Conservation (phyloP, 2,797 vertebrate species). For the Rhinophrynus dorsalis region DNA sequence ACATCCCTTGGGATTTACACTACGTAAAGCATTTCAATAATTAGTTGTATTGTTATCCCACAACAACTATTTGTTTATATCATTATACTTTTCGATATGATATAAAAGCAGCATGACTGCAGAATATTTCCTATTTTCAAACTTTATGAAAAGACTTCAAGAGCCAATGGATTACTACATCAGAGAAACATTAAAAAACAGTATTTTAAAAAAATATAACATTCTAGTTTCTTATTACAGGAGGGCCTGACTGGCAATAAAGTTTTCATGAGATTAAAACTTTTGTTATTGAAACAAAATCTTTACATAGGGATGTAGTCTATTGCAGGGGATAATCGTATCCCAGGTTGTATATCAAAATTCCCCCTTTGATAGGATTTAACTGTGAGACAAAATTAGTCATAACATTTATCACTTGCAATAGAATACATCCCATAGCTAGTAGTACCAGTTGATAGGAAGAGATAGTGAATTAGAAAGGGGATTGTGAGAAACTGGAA, state of each 20-base stretch:
- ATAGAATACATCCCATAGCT: no score
- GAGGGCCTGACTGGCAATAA: not conserved
- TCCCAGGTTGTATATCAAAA: no score
- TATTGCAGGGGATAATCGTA: no score
- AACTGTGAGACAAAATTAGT: no score
- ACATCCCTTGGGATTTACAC: conserved; percentile 13
- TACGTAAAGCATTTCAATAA: conserved; percentile 43
- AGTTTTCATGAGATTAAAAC: conserved; percentile 4
- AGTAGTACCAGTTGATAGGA: no score
- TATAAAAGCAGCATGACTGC: conserved; percentile 23
- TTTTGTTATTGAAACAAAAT: not conserved
- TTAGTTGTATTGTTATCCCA: conserved; percentile 40
- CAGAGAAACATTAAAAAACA: conserved; percentile 29
- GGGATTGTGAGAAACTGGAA: no score
- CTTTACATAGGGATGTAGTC: no score
- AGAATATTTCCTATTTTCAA: conserved; percentile 28
- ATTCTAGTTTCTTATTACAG: not conserved
- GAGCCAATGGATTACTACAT: conserved; percentile 14
- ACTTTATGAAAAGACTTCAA: conserved; percentile 42
- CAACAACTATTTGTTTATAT: conserved; percentile 45
- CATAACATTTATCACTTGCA: no score
- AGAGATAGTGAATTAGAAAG: no score
- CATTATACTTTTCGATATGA: conserved; percentile 38
- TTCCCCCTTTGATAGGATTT: no score
- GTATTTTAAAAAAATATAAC: not conserved